Percentiles rank a stretch among this genome's conserved stretches.
phyloP scores from a whole-genome alignment of 1,140 invertebrate genomes.

The Lasioglossum baleicum region DNA sequence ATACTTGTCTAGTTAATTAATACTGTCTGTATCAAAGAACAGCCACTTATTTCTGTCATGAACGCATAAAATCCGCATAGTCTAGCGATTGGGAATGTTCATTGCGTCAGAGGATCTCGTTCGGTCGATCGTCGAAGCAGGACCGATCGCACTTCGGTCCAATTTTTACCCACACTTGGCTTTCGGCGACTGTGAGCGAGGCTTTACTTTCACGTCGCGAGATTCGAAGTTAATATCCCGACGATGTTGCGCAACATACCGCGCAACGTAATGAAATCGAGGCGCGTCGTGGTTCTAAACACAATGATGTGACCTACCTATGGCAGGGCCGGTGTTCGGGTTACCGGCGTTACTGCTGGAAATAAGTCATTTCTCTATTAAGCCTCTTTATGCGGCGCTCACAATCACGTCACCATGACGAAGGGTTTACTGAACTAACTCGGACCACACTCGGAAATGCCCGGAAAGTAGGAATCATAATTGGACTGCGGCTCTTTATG shows the following conservation, averaged over 20 bases:
- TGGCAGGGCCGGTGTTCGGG: conserved; percentile 22
- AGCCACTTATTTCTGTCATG: no score
- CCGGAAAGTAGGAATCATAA: background rate
- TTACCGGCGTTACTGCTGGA: conserved; percentile 32
- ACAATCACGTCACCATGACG: conserved; percentile 28
- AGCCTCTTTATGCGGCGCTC: conserved; percentile 44
- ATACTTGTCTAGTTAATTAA: no score
- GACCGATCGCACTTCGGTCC: no score
- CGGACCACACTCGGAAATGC: background rate
- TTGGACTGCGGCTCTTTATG: background rate
- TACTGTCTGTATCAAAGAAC: no score
- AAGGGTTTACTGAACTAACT: conserved; percentile 25
- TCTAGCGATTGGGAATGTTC: no score
- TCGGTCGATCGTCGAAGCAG: background rate
- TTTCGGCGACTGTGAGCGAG: conserved; percentile 3
- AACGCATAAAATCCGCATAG: no score
- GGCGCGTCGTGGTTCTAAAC: conserved; percentile 8
- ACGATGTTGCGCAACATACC: conserved; percentile 32
- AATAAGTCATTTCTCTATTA: conserved; percentile 54
- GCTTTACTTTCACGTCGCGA: conserved; percentile 33
- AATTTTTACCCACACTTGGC: background rate
- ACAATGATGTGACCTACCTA: conserved; percentile 48
- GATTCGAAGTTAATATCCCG: conserved; percentile 34
- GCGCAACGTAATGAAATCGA: conserved; percentile 47
- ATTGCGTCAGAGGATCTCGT: background rate